phyloP scores from a whole-genome alignment of 2,888 invertebrate species.

The Leucophenga montana region DNA sequence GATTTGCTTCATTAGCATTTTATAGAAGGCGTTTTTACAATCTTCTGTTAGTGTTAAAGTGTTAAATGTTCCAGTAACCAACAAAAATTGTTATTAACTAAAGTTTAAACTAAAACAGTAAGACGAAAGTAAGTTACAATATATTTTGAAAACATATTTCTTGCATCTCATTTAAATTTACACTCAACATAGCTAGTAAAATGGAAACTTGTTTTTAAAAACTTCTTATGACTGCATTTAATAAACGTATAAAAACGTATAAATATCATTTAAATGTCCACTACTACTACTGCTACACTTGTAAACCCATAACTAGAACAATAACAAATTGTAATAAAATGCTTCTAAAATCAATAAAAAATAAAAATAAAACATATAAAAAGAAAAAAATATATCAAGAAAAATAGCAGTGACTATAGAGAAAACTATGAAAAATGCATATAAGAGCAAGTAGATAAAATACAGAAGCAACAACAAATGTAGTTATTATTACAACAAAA shows the following conservation, averaged over 20 bases:
- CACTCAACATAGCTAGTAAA: neutral
- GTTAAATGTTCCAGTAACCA: too few relatives aligned
- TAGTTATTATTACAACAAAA: slow-evolving; percentile 8
- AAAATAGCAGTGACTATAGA: slow-evolving; percentile 1
- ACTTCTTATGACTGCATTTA: neutral
- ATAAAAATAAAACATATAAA: neutral
- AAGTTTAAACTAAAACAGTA: too few relatives aligned
- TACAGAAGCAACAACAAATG: neutral
- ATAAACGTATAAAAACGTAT: neutral
- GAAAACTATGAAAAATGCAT: neutral
- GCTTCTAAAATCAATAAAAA: neutral
- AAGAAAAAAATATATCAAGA: neutral
- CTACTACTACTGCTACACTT: neutral
- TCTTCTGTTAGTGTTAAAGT: too few relatives aligned
- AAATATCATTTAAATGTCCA: neutral
- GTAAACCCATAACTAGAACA: slow-evolving; percentile 2
- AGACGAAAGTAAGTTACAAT: too few relatives aligned
- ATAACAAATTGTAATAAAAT: slow-evolving; percentile 17
- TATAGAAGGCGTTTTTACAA: too few relatives aligned
- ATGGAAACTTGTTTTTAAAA: too few relatives aligned
- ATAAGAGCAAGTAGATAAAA: neutral
- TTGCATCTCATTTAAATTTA: too few relatives aligned
- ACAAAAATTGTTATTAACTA: too few relatives aligned
- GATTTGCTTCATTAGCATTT: too few relatives aligned
- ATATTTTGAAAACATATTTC: too few relatives aligned